A percentile compares a stretch with the other conserved stretches of the same genome.
phyloP scores from a whole-genome alignment of 1,140 invertebrate species.

The Sitophilus oryzae region DNA sequence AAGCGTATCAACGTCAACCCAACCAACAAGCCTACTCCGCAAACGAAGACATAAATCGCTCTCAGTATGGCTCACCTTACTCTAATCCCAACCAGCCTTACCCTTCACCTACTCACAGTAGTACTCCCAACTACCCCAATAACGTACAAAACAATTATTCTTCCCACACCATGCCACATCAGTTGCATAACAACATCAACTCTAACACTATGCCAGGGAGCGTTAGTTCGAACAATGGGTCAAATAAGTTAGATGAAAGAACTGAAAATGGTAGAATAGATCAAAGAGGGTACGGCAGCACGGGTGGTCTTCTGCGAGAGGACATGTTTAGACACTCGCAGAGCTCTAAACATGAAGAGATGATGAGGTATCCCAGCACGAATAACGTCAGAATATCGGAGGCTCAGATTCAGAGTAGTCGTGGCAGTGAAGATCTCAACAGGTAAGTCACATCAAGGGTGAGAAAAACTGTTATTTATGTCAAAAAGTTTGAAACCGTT shows the following conservation, averaged over 20 bases:
- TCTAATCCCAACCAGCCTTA: conserved; percentile 25
- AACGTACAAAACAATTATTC: conserved; percentile 4
- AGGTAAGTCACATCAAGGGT: conserved; percentile 11
- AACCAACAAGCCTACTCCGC: conserved; percentile 23
- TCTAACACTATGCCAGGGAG: not conserved
- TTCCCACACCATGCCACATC: not conserved
- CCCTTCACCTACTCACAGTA: conserved; percentile 27
- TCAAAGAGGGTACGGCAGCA: conserved; percentile 12
- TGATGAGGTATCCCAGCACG: conserved; percentile 37
- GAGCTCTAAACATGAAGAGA: conserved; percentile 34
- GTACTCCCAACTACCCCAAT: conserved; percentile 25
- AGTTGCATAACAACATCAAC: not conserved
- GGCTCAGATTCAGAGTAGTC: conserved; percentile 32
- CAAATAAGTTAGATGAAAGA: conserved; percentile 30
- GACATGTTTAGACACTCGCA: conserved; percentile 34
- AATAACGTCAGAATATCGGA: conserved; percentile 36
- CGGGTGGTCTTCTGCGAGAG: conserved; percentile 29
- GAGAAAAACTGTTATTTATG: too few species aligned
- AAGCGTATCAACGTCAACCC: conserved; percentile 15
- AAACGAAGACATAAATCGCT: conserved; percentile 11
- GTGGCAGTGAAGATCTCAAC: conserved; percentile 31
- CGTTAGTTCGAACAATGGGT: conserved; percentile 22
- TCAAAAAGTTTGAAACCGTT: too few species aligned
- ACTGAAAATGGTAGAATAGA: conserved; percentile 9
- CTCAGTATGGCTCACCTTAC: conserved; percentile 19